Base-by-base conservation (phyloP, 2,113 vertebrate genomes). In the Alethe castanea region DNA sequence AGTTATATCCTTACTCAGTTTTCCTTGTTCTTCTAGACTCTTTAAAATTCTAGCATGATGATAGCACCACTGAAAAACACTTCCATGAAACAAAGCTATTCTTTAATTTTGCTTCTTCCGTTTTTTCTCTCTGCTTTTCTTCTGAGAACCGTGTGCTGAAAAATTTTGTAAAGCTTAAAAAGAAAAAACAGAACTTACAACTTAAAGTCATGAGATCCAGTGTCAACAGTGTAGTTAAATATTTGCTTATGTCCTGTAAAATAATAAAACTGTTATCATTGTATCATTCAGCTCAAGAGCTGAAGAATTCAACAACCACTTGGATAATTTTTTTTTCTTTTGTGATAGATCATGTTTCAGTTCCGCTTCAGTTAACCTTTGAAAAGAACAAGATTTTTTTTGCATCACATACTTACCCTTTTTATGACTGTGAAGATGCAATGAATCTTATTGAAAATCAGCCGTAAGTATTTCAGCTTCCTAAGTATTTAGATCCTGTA, bases 351-450 rank as follows among this genome's bases (percentile, higher is more conserved):
- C 99, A 98, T 40, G 98, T 99, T 86, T 98, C 98, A 0, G 98
- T 99, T 96, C 87, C 93, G 20, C 80, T 99, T 74, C 93, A 76
- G 65, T 96, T 99, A 65, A 98, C 97, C 11, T 97, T 98, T 92
- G 96, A 92, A 66, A 95, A 96, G 4, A 94, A 95, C 44, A 94
- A 72, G 2, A 97, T 99, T 95, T 98, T 98, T 95, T 98, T 99
- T 94, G 98, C 98, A 1, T 98, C 97, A 9, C 97, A 98, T 86
- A 97, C 97, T 84, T 99, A 99, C 86, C 98, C 98, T 57, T 99
- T 99, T 97, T 99, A 99, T 57, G 99, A 99, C 97, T 99, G 99
- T 74, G 97, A 97, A 18, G 98, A 98, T 9, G 98, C 99, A 14
- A 98, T 98, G 96, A 98, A 98, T 96, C 98, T 98, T 74, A 95